These are phyloP conservation scores for Perodicticus potto DNA, from an alignment of 2,797 vertebrate species.

Conservation along the genomic window DNA sequence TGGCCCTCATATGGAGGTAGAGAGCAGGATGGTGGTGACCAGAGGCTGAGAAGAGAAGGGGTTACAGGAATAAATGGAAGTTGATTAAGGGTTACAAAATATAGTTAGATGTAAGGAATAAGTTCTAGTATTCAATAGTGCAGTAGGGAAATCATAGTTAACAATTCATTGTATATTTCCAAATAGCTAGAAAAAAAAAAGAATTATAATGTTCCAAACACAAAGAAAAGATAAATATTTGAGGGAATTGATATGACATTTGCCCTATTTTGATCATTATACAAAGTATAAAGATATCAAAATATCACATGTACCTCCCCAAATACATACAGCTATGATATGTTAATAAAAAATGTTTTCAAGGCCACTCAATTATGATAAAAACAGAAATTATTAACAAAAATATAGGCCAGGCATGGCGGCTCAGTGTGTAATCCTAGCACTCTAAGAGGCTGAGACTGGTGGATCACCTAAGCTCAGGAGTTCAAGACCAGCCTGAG, in stretches of 20 bases:
- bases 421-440: too few relatives aligned
- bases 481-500: too few relatives aligned
- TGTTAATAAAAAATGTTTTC: constrained; percentile 2
- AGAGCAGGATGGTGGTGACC: neutral
- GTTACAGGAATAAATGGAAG: neutral
- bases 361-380: constrained; percentile 9
- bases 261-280: neutral
- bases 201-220: neutral
- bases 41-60: neutral
- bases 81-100: neutral
- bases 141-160: neutral
- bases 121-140: neutral
- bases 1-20: neutral
- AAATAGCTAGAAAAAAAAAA: neutral
- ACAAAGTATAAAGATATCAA: neutral
- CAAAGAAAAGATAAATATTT: neutral
- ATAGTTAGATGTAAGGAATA: neutral
- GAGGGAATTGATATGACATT: neutral
- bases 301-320: neutral
- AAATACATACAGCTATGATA: neutral
- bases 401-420: neutral
- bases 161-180: neutral
- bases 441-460: too few relatives aligned
- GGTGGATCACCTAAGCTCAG: too few relatives aligned
- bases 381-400: constrained; percentile 52